These are phyloP conservation scores for Neelides folsomi DNA, from an alignment of 2,888 invertebrate species.

Conservation along the genomic window DNA sequence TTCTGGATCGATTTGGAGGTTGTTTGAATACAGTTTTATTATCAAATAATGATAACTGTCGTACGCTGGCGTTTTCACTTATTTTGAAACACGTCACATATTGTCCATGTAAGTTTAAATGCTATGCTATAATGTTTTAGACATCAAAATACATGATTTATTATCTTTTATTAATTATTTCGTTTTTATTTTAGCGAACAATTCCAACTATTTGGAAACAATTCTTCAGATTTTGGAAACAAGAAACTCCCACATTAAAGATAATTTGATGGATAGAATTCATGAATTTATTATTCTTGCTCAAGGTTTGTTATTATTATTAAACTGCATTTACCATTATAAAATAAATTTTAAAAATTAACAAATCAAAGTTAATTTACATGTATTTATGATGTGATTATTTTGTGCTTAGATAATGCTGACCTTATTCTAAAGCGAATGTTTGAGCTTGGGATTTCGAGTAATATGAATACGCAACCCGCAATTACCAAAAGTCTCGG, in stretches of 20 bases:
- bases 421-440: conserved; percentile 61
- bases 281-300: conserved; percentile 27
- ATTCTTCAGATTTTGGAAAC: conserved; percentile 20
- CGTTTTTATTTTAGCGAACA: conserved; percentile 10
- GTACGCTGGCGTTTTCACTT: conserved; percentile 57
- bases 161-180: background rate
- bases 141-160: background rate
- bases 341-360: background rate
- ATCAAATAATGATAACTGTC: conserved; percentile 49
- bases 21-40: conserved; percentile 51
- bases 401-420: conserved; percentile 54
- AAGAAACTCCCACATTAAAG: conserved; percentile 17
- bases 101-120: conserved; percentile 36
- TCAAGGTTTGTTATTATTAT: conserved; percentile 19
- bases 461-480: conserved; percentile 59
- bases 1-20: conserved; percentile 52
- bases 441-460: conserved; percentile 66
- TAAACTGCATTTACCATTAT: background rate
- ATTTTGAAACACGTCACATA: conserved; percentile 58
- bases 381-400: no score
- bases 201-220: conserved; percentile 18
- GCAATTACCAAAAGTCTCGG: conserved; percentile 67
- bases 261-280: conserved; percentile 21
- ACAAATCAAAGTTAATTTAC: background rate
- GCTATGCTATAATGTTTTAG: background rate